Conservation (phyloP, 2,113 vertebrate species). For the Xiphophorus maculatus region DNA sequence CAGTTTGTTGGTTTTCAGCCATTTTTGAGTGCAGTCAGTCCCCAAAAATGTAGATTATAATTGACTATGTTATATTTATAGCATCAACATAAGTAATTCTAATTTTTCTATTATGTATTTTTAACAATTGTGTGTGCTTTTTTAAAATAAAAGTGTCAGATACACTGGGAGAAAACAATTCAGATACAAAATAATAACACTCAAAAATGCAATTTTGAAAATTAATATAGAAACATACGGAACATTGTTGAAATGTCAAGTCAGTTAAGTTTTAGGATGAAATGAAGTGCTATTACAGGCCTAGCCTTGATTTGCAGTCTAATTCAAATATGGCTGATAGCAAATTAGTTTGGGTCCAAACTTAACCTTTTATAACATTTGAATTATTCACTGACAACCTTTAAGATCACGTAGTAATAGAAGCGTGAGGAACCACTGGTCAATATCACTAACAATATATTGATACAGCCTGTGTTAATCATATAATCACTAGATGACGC, state of each 20-base stretch:
- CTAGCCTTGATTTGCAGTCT: background rate
- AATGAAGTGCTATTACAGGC: background rate
- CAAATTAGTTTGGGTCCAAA: background rate
- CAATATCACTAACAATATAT: background rate
- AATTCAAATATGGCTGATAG: background rate
- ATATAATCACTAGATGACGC: constrained; percentile 41
- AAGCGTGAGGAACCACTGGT: too few species aligned
- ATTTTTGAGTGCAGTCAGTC: background rate
- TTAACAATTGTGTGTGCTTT: background rate
- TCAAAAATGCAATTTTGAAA: too few species aligned
- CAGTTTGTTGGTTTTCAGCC: background rate
- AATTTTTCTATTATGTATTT: background rate
- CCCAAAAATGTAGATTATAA: background rate
- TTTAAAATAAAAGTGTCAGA: too few species aligned
- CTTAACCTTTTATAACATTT: background rate
- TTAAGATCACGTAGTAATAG: too few species aligned
- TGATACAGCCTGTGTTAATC: background rate
- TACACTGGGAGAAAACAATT: too few species aligned
- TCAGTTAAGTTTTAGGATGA: background rate
- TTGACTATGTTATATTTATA: background rate
- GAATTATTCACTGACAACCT: background rate
- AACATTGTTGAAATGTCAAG: too few species aligned
- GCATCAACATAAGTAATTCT: background rate
- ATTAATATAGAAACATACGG: too few species aligned
- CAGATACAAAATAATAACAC: too few species aligned